Percentiles rank a stretch among this genome's conserved stretches.
Conservation (phyloP, 2,888 invertebrate species). For the Vesta saturnalis region DNA sequence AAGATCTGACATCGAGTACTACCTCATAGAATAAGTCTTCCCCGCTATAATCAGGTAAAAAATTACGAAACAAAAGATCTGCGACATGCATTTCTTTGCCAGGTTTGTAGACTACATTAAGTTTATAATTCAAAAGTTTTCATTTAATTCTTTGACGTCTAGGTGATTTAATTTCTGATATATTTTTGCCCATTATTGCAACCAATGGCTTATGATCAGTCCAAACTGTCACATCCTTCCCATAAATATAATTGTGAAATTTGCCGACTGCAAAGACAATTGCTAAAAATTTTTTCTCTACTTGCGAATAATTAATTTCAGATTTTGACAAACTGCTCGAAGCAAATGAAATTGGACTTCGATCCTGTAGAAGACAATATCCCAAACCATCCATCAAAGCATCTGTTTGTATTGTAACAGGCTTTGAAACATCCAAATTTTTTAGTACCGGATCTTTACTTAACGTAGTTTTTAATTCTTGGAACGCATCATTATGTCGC, state of each 20-base stretch:
- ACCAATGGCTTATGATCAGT: slow-evolving; percentile 5
- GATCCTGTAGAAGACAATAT: neutral
- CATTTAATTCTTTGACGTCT: neutral
- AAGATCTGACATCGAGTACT: neutral
- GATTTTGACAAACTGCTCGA: neutral
- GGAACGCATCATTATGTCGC: neutral
- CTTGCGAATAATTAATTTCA: neutral
- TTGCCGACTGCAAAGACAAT: neutral
- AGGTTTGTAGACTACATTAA: neutral
- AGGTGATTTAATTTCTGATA: slow-evolving; percentile 1
- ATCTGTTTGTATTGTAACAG: neutral
- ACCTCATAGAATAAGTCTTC: neutral
- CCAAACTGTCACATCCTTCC: slow-evolving; percentile 3
- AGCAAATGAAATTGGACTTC: neutral
- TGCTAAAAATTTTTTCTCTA: neutral
- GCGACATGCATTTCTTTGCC: neutral
- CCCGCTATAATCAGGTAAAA: neutral
- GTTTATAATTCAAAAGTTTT: neutral
- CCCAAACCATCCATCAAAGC: neutral
- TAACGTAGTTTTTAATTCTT: neutral
- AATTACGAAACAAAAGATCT: neutral
- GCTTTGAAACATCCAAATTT: neutral
- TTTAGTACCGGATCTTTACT: neutral
- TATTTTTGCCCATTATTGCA: slow-evolving; percentile 2
- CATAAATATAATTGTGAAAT: slow-evolving; percentile 5